phyloP scores from a whole-genome alignment of 2,113 vertebrate species.

The Semicossyphus pulcher region DNA sequence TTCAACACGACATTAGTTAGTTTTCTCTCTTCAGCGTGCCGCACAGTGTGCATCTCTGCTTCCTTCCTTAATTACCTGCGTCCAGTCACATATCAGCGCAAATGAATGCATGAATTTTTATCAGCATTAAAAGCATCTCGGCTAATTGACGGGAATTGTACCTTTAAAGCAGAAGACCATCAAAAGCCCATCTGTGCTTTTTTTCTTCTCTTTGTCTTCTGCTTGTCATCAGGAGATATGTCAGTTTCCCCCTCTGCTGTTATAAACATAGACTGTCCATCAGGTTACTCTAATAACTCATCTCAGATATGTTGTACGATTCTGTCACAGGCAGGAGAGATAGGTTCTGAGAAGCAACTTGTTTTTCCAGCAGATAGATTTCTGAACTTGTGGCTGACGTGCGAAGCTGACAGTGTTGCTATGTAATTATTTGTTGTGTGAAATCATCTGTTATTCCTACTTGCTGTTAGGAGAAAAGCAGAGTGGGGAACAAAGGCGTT shows the following conservation, averaged over 20 bases:
- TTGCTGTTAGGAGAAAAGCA: constrained; percentile 16
- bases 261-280: background rate
- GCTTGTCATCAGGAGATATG: background rate
- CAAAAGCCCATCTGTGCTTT: constrained; percentile 7
- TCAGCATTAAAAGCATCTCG: constrained; percentile 19
- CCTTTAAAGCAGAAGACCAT: constrained; percentile 9
- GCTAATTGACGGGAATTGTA: background rate
- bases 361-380: background rate
- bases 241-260: background rate
- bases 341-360: background rate
- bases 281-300: background rate
- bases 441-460: constrained; percentile 20
- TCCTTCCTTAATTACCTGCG: constrained; percentile 4
- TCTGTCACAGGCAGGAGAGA: too few relatives aligned
- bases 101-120: constrained; percentile 20
- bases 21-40: constrained; percentile 13
- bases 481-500: constrained; percentile 5
- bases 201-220: background rate
- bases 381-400: background rate
- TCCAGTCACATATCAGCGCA: constrained; percentile 11
- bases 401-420: constrained; percentile 14
- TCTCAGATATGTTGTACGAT: background rate
- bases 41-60: background rate
- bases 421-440: constrained; percentile 19
- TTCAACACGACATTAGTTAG: constrained; percentile 23